Base-by-base conservation (phyloP, 1,140 invertebrate genomes). In the Drosophila ambigua region DNA sequence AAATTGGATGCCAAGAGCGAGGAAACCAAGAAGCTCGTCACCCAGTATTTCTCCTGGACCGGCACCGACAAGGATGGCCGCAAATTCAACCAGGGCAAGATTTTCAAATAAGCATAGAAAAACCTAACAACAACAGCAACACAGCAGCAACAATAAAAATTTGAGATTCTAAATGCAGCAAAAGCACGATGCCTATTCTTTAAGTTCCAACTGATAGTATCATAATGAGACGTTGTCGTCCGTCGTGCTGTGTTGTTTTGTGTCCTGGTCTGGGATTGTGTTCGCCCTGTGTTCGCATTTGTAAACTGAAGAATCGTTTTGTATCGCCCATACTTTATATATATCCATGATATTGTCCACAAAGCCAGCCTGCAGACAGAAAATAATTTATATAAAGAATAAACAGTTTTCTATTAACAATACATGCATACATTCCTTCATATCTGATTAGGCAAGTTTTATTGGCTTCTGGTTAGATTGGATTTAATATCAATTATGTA, bases 71-170 rank as follows among this genome's bases (percentile, higher is more conserved):
- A 97, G 92, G 92, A 95, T 64, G 97, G 98, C 61, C 96, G 98
- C 83, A 95, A 96, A 92, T 99, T 99, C 94, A 99, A 98, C 93
- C 97, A 99, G 94, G 99, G 99, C 92, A 99, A 99, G 94, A 98
- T 99, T 92, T 99, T 99, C 94, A 99, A 99, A 94, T 99, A 96
- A 97, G 93, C 23, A 16, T 46, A 20, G 24, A 39, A 43, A 73
- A 31, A 45, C 43, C 41, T 24, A 49, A 51, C 28, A 50, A 46
- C 59, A 57, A 24, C 23, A 61, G 15, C 49, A 60, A 41, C 46
- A 55, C 67, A 74, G 41, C 57, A 79, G 39, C 53, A 63, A 58
- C 54, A 79, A 60, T 51, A 54, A 66, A 62, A 50, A 46, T 69
- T 79, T 69, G 78, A 88, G 74, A 88, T 87, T 87, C 41, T 52